Base-by-base conservation (phyloP, 2,113 vertebrate genomes). In the Ornithorhynchus anatinus region DNA sequence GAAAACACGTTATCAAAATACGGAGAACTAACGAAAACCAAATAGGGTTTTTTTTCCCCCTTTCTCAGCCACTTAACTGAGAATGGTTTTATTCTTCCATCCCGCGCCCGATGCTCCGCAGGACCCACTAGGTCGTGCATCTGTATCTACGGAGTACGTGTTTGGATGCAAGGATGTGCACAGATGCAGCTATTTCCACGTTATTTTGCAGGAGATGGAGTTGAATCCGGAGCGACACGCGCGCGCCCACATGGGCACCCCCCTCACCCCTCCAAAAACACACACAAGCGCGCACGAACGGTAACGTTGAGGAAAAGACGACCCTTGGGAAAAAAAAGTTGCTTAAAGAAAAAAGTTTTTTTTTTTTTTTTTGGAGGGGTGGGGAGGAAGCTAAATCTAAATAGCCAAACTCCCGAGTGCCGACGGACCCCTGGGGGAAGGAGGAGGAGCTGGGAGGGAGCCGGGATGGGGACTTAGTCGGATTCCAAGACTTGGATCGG, bases 271-370 rank as follows among this genome's bases (percentile, higher is more conserved):
- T n/a, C n/a, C n/a, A n/a, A n/a, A n/a, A n/a, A n/a, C n/a, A n/a
- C n/a, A 25, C 23, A 15, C 25, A 25, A 19, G 44, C 23, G 15
- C 25, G 22, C 29, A 19, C 42, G 19, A 10, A 2, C 64, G 59
- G 17, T n/a, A n/a, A 13, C 22, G 2, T 54, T 69, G 32, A 48
- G 75, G 54, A 47, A 54, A 66, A 48, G 73, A 67, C 29, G 57
- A 86, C 76, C 86, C 77, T 75, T 44, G 60, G 65, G 88, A n/a
- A n/a, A n/a, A n/a, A n/a, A n/a, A 89, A 88, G 63, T 84, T 54
- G 51, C 57, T 69, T 36, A 60, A 75, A 76, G 72, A 59, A 73
- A 73, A 76, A 44, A 67, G 45, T 45, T 65, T 59, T 23, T 39
- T n/a, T n/a, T n/a, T n/a, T n/a, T n/a, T n/a, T n/a, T n/a, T n/a